Evolutionary conservation across 2,113 vertebrate species (phyloP).

Genomic region (Actinemys pallida): DNA sequence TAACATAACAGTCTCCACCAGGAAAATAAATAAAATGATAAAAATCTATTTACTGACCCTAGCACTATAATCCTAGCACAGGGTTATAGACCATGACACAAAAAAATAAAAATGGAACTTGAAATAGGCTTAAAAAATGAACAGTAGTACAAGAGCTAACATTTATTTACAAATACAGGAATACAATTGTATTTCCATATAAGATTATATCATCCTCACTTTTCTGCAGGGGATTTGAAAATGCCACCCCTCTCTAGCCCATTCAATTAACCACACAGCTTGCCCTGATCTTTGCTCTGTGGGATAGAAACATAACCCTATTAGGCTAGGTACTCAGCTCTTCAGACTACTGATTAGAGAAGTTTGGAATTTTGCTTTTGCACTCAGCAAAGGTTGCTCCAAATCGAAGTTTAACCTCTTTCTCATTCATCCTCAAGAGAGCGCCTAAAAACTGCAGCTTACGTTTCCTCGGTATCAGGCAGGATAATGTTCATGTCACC

Average conservation of each 20-base stretch:
- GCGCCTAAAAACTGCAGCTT: conserved; percentile 12
- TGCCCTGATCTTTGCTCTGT: not conserved
- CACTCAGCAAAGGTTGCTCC: not conserved
- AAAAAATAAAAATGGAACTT: not conserved
- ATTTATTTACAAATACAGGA: not conserved
- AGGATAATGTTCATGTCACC: not conserved
- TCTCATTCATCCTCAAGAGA: conserved; percentile 55
- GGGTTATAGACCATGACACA: not conserved
- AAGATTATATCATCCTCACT: not conserved
- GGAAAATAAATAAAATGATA: not conserved
- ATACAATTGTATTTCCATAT: not conserved
- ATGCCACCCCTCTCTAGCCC: not conserved
- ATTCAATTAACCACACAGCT: not conserved
- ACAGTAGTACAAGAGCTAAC: not conserved
- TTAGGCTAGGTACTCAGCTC: not conserved
- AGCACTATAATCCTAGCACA: too few species aligned
- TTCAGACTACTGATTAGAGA: not conserved
- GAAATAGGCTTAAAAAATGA: not conserved
- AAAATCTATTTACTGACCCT: not conserved
- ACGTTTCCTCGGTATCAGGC: conserved; percentile 66
- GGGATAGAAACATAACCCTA: not conserved
- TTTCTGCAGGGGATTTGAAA: not conserved
- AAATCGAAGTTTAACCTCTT: conserved; percentile 22
- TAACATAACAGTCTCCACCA: not conserved
- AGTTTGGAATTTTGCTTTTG: not conserved